A percentile compares a stretch with the other conserved stretches of the same genome.
Evolutionary conservation across 2,797 vertebrate species (phyloP).

Genomic region (Macropus fuliginosus): DNA sequence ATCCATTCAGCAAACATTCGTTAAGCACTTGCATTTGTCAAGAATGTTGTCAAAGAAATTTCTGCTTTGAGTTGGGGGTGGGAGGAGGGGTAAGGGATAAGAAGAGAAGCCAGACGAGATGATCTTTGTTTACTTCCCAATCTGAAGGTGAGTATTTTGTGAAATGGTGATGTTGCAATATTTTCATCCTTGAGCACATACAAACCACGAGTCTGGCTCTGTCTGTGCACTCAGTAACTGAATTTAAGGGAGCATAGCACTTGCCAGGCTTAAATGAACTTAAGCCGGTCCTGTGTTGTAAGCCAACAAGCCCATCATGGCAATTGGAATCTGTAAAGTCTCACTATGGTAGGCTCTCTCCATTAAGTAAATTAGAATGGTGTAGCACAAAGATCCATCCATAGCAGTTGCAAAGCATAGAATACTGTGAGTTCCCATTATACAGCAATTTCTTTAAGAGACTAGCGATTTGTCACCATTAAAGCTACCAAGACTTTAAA

Average conservation of each 20-base stretch:
- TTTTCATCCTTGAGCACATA: background rate
- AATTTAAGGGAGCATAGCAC: background rate
- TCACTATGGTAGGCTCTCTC: background rate
- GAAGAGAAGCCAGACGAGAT: background rate
- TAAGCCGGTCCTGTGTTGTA: background rate
- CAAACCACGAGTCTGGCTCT: background rate
- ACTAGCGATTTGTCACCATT: background rate
- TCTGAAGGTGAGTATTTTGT: background rate
- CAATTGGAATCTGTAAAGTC: background rate
- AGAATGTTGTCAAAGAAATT: background rate
- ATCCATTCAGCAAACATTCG: background rate
- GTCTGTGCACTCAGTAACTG: background rate
- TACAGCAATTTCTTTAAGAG: background rate
- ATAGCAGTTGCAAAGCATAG: background rate
- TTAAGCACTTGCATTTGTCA: background rate
- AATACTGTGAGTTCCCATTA: background rate
- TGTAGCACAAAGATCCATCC: background rate
- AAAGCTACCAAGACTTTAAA: background rate
- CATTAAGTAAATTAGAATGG: conserved; percentile 4
- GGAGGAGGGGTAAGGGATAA: fast-evolving
- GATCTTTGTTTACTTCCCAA: background rate
- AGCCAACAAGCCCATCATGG: background rate
- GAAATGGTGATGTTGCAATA: background rate
- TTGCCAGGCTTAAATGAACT: background rate
- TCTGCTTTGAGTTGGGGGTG: background rate